Evolutionary conservation across 2,797 vertebrate species (phyloP), one percentile per base, ranked within the genome.

Genomic region (Heliangelus exortis): DNA sequence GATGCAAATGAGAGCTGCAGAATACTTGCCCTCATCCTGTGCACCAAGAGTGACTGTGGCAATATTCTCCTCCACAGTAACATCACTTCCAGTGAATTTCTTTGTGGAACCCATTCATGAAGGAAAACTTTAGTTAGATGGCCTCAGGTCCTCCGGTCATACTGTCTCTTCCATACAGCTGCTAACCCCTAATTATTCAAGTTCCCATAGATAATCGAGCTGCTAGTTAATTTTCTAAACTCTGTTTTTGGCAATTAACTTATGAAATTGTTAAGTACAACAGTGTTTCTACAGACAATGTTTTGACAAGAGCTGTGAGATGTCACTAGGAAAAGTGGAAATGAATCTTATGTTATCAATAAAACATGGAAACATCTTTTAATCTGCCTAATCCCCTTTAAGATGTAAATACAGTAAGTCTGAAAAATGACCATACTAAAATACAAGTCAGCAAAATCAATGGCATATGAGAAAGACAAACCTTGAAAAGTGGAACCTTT

Each of bases 401-500:
- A 85, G 93, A 96, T 82, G 57, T 74, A 94, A 77, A 91, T 82
- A 82, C 23, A 71, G 39, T 87, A 94, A 97, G 80, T 92, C 87
- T 84, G 39, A 78, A 83, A 95, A 96, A 90, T 92, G 45, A 94
- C 72, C 9, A 55, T 71, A 94, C 90, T 92, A 88, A 96, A 96
- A 95, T 73, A 89, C 16, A 47, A 94, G 83, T 50, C 33, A 84
- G 87, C 23, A 94, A 84, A 87, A 91, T 77, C 96, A 96, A 94
- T 15, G 18, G 67, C 76, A 39, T 53, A 84, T 80, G 77, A 96
- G 86, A 90, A 36, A 82, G 76, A 82, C 34, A 71, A 7, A 80
- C 82, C 83, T 85, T 89, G 84, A 97, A 90, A 94, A 96, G 85
- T 69, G 53, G 62, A 94, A 83, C 90, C 72, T 93, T 97, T 95